phyloP scores from a whole-genome alignment of 2,113 vertebrate genomes.

The Anser cygnoides region DNA sequence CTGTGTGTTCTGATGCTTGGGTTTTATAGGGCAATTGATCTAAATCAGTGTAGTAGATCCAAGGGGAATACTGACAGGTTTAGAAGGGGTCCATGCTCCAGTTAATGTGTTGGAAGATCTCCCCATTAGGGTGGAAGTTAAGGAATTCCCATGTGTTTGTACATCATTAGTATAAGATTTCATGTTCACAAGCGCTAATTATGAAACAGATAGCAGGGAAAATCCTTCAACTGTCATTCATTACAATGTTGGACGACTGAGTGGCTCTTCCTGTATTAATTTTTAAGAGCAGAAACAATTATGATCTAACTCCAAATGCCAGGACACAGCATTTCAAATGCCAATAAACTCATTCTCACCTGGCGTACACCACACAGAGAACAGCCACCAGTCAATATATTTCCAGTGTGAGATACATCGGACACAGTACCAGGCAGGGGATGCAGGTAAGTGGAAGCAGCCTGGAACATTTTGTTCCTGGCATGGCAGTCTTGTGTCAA shows the following conservation, averaged over 20 bases:
- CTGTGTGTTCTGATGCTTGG: not conserved
- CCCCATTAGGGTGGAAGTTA: not conserved
- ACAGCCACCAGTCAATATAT: not conserved
- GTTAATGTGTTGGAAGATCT: not conserved
- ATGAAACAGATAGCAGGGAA: not conserved
- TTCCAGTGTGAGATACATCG: rapidly evolving
- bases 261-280: not conserved
- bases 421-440: too few relatives aligned
- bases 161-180: not conserved
- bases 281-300: not conserved
- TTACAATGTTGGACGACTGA: not conserved
- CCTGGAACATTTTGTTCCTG: not conserved
- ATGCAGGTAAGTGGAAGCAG: not conserved
- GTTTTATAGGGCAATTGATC: not conserved
- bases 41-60: not conserved
- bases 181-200: not conserved
- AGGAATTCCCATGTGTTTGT: not conserved
- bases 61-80: not conserved
- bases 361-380: not conserved
- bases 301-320: not conserved
- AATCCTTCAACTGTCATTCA: not conserved
- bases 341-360: not conserved
- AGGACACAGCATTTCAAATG: not conserved
- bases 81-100: not conserved
- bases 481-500: not conserved